Conservation (phyloP, 1,140 invertebrate species). For the Conus ventricosus region DNA sequence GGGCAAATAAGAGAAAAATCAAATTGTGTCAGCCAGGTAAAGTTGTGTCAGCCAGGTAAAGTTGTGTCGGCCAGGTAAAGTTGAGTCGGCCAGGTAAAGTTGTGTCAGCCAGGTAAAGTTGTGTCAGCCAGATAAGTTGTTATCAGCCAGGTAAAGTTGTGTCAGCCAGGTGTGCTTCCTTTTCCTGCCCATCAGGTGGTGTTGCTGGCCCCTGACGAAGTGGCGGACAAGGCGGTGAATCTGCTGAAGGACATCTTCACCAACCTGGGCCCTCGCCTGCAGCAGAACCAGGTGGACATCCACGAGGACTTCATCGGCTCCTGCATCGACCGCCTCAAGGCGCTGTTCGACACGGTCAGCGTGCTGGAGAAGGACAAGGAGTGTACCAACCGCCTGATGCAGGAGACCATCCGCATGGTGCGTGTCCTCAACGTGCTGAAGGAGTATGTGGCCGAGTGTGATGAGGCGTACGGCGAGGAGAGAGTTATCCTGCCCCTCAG, state of each 20-base stretch:
- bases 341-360: conserved; percentile 82
- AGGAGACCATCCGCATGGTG: conserved; percentile 92
- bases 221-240: conserved; percentile 92
- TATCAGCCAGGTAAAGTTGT: too few relatives aligned
- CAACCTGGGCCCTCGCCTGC: conserved; percentile 90
- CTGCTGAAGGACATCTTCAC: conserved; percentile 95
- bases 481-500: conserved; percentile 91
- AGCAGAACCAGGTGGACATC: conserved; percentile 85
- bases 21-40: too few relatives aligned
- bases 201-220: conserved; percentile 91
- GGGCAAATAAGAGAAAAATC: too few relatives aligned
- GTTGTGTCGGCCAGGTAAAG: too few relatives aligned
- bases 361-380: conserved; percentile 76
- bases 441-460: conserved; percentile 97
- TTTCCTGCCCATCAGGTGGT: conserved; percentile 80
- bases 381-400: conserved; percentile 77
- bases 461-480: conserved; percentile 92
- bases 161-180: too few relatives aligned
- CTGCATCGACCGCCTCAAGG: conserved; percentile 89
- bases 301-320: conserved; percentile 94
- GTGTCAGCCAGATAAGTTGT: too few relatives aligned
- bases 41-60: too few relatives aligned
- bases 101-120: too few relatives aligned
- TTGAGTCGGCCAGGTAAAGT: too few relatives aligned
- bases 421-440: conserved; percentile 94